Evolutionary conservation across 1,140 invertebrate genomes (phyloP), one percentile per base, ranked within the genome.

Genomic region (Drosophila malerkotliana): DNA sequence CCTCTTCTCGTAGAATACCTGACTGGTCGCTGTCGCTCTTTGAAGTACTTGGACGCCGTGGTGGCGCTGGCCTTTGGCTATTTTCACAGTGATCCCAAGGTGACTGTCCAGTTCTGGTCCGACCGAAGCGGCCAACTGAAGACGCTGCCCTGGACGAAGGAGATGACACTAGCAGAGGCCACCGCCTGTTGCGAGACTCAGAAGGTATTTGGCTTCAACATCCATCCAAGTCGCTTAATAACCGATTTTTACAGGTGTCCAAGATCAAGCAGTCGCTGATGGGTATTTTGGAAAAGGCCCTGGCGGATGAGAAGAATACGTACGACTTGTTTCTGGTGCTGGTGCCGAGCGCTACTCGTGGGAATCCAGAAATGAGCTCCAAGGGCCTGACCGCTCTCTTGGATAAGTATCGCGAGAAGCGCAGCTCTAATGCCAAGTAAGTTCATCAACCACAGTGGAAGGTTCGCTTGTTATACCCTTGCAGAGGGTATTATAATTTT

Each of bases 291-390:
- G 24, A 64, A 4, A 26, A 59, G 18, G 90, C 90, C 1, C 6
- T 90, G 7, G 4, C 47, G 34, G 64, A 72, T 45, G 8, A 14
- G 0, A 8, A 30, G 1, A 51, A 72, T 5, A 71, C 67, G 7
- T 91, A 79, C 30, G 90, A 91, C 64, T 53, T 90, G 4, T 91
- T 91, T 26, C n/a, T 91, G 30, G 77, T 77, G 15, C 48, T 91
- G 59, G 88, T 91, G 24, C 90, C 90, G 7, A 48, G 77, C 8
- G 90, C 63, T 2, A 76, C 66, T 1, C 84, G 90, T 5, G 75
- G 90, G 2, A 91, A 91, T 79, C 68, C 79, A 4, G 51, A 48
- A 5, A 58, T 90, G 3, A 73, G 41, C 7, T 89, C 90, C 5
- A 53, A 71, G 7, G 4, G 44, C 5, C 53, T 91, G 5, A 57